A percentile compares a stretch with the other conserved stretches of the same genome.
Evolutionary conservation across 1,140 invertebrate species (phyloP).

Genomic region (Leguminivora glycinivorella): DNA sequence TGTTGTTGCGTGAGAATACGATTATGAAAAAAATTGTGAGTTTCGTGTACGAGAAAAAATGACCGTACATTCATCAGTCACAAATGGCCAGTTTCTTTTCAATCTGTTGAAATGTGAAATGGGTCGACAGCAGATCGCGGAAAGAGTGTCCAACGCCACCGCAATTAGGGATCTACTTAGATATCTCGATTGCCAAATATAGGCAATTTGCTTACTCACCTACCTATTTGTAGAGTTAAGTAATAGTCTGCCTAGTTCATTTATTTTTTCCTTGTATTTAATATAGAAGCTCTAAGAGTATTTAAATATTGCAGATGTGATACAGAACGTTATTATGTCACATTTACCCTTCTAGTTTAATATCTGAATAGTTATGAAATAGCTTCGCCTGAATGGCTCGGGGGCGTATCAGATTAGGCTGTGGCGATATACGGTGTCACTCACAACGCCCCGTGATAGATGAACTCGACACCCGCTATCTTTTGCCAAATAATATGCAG

Average conservation of each 20-base stretch:
- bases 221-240: neutral
- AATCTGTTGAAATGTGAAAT: slow-evolving; percentile 13
- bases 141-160: neutral
- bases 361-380: slow-evolving; percentile 20
- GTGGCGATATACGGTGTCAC: slow-evolving; percentile 7
- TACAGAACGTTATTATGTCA: neutral
- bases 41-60: slow-evolving; percentile 19
- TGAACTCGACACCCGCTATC: slow-evolving; percentile 27
- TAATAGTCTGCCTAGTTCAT: too few species aligned
- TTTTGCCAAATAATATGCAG: slow-evolving; percentile 8
- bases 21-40: slow-evolving; percentile 3
- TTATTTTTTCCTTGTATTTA: too few species aligned
- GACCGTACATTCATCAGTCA: neutral
- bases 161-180: neutral
- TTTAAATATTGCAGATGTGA: neutral
- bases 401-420: slow-evolving; percentile 25
- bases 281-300: too few species aligned
- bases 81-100: slow-evolving; percentile 2
- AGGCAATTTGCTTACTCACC: neutral
- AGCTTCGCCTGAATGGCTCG: slow-evolving; percentile 20
- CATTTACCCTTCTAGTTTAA: neutral
- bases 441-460: slow-evolving; percentile 22
- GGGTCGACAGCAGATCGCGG: neutral
- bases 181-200: neutral
- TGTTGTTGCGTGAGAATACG: slow-evolving; percentile 13